Evolutionary conservation across 35 echinoderm and acorn worm species (phyloP), one percentile per base, ranked within the genome.

Genomic region (Antedon bifida): DNA sequence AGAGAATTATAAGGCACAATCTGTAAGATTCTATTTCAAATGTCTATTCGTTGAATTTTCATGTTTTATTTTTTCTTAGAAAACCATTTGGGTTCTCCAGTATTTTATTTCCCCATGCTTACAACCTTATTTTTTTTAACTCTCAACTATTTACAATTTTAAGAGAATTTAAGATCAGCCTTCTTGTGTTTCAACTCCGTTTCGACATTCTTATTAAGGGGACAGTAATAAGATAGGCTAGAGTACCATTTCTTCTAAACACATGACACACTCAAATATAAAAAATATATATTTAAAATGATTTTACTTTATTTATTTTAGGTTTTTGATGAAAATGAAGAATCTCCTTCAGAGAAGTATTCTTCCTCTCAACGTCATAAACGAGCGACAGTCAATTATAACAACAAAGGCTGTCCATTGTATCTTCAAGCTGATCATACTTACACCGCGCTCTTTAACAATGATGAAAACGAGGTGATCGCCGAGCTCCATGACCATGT

Each of bases 381-480:
- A 13, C 13, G 26, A 91, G 89, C 29, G 10, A 26, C 0, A 76
- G 83, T 31, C 34, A 78, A 19, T 74, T 80, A 29, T 64, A 73
- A 34, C 84, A 83, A 78, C 5, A 92, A 80, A 21, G 46, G 90
- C 3, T 97, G 94, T 44, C 84, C 82, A 75, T 78, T 97, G 14
- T 97, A 82, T 78, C 35, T 97, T 0, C 94, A 97, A 77, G 87
- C 94, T 21, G 94, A 97, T 36, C 94, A 97, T 78, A 91, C 90
- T 30, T 97, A 87, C 85, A 89, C 90, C 0, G 79, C 31, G 11
- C 84, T 87, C 34, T 97, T 84, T 76, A 35, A 38, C 30, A 77
- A 82, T 29, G 82, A 85, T 81, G 84, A 78, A 32, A 31, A 82
- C 11, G 92, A 91, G 14, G 94, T 97, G 19, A 89, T 97, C 31